Base-by-base conservation (phyloP, 2,888 invertebrate species). In the Atherix ibis region DNA sequence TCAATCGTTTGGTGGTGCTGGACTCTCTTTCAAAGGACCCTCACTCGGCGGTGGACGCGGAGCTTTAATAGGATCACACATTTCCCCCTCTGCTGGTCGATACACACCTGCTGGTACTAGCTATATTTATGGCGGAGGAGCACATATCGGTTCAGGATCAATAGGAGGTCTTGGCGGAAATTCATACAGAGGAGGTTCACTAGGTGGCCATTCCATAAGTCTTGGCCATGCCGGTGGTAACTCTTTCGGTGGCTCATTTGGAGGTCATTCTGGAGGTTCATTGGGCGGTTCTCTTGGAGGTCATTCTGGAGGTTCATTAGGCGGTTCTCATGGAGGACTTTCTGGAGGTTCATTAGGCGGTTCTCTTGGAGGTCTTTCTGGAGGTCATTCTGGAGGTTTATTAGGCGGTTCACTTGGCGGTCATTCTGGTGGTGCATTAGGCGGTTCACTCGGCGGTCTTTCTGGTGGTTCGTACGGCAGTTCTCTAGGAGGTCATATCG, bases 241-340 rank as follows among this genome's bases (percentile, higher is more conserved):
- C 5, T 28, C 15, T n/a, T 13, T 15, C 15, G 15, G 28, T 5
- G 31, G 24, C 5, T 22, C n/a, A 16, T n/a, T 15, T 8, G 28
- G 28, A 14, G 28, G 28, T 10, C 9, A 16, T 27, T 27, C 27
- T 5, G 28, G 28, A 4, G 5, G 15, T 28, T 14, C 28, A 14
- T 13, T 28, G 5, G 28, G 28, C 4, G 28, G 28, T 15, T 12
- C 28, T 27, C 9, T 6, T 9, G 27, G 27, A 27, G 8, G 8
- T 8, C n/a, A 9, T 6, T 5, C 4, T 13, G 28, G 28, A 4
- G 16, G 28, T 28, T 12, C 28, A 5, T 28, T 15, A 12, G 27
- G 31, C 17, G 37, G 33, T 9, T 31, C 25, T 15, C 5, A 19
- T 18, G 31, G 36, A 27, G 27, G 36, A 12, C n/a, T n/a, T n/a